phyloP scores from a whole-genome alignment of 2,888 invertebrate species.

The Caenorhabditis wallacei region DNA sequence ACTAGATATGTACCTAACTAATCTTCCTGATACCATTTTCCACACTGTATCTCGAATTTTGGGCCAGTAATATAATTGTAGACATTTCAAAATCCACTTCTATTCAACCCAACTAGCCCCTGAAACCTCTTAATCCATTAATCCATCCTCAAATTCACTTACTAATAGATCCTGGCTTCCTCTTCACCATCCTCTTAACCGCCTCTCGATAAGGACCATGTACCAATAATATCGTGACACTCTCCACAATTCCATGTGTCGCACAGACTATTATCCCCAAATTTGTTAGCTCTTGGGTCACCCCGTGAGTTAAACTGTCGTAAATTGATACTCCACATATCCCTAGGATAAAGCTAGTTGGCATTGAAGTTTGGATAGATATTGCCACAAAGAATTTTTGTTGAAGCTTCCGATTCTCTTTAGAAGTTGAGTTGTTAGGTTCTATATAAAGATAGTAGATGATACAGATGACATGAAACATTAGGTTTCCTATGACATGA shows the following conservation, averaged over 20 bases:
- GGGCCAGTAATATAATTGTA: too few relatives aligned
- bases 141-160: too few relatives aligned
- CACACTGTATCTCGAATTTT: too few relatives aligned
- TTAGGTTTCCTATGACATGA: not conserved
- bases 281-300: not conserved
- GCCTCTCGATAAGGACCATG: not conserved
- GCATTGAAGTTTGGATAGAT: not conserved
- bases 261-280: not conserved
- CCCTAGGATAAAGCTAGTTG: not conserved
- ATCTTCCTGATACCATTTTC: too few relatives aligned
- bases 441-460: slow-evolving; percentile 1
- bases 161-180: too few relatives aligned
- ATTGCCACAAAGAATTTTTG: not conserved
- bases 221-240: not conserved
- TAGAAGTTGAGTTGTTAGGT: not conserved
- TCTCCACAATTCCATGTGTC: not conserved
- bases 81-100: too few relatives aligned
- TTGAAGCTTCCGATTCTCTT: not conserved
- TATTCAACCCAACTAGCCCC: too few relatives aligned
- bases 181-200: not conserved
- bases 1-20: too few relatives aligned
- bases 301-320: not conserved
- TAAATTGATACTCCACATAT: too few relatives aligned
- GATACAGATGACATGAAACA: not conserved
- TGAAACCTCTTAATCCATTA: too few relatives aligned